Conservation (phyloP, 2,113 vertebrate species). For the Alaudala cheleensis region DNA sequence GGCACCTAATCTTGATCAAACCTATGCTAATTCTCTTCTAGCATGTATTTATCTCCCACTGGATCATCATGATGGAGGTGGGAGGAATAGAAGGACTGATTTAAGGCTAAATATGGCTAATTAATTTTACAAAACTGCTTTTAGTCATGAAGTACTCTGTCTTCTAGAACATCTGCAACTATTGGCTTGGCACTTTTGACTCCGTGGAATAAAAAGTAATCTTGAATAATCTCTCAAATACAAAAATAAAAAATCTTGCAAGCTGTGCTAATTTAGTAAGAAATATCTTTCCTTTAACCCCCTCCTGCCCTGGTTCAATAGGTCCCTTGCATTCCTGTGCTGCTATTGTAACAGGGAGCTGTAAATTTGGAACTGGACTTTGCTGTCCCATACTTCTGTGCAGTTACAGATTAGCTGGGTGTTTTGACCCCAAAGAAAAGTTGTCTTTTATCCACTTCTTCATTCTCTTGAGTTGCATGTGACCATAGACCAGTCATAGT, state of each 20-base stretch:
- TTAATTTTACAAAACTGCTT: not conserved
- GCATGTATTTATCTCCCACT: not conserved
- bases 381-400: not conserved
- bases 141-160: not conserved
- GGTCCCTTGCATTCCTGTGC: not conserved
- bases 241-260: not conserved
- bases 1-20: not conserved
- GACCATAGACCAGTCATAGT: not conserved
- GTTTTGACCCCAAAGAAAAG: not conserved
- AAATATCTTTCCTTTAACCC: not conserved
- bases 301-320: fast-evolving
- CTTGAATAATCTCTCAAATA: not conserved
- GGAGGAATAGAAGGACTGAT: not conserved
- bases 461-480: not conserved
- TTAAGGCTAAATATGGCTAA: not conserved
- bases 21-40: not conserved
- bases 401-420: not conserved
- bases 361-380: not conserved
- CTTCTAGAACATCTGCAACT: not conserved
- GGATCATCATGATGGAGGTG: not conserved
- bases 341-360: not conserved
- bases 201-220: not conserved
- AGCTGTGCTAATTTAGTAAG: not conserved
- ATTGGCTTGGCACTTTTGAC: not conserved
- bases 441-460: not conserved